phyloP scores from a whole-genome alignment of 2,113 vertebrate genomes.

The Cacatua alba region DNA sequence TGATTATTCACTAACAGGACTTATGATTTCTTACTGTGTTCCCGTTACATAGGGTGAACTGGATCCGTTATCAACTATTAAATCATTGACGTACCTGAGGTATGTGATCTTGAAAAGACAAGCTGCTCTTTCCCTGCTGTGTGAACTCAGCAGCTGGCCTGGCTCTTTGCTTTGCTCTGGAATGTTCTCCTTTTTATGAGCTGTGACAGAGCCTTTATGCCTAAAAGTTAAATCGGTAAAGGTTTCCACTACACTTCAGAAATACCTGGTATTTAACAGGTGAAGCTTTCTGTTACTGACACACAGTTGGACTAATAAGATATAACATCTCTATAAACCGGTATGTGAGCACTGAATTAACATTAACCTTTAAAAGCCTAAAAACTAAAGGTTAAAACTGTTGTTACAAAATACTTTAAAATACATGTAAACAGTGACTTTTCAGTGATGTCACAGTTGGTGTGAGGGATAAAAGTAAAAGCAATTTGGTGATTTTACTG shows the following conservation, averaged over 20 bases:
- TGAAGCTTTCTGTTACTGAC: not conserved
- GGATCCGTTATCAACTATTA: conserved; percentile 89
- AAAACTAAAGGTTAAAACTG: not conserved
- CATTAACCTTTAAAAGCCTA: not conserved
- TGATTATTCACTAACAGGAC: not conserved
- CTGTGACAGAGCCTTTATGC: not conserved
- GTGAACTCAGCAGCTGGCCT: not conserved
- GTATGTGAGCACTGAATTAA: not conserved
- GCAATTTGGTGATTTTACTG: not conserved
- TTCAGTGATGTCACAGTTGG: not conserved
- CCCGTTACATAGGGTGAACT: conserved; percentile 84
- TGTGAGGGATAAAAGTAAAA: not conserved
- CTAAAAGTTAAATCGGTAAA: not conserved
- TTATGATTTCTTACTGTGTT: not conserved
- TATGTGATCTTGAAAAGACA: conserved; percentile 44
- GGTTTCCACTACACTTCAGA: fast-evolving
- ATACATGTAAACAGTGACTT: not conserved
- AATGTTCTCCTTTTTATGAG: not conserved
- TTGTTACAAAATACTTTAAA: not conserved
- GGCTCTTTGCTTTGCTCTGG: not conserved
- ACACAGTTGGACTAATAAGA: not conserved
- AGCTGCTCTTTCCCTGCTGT: not conserved
- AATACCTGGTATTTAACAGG: not conserved
- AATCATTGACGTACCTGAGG: conserved; percentile 91
- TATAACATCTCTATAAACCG: not conserved